Conservation (phyloP, 2,797 vertebrate species). For the Sebastes trivittatus region DNA sequence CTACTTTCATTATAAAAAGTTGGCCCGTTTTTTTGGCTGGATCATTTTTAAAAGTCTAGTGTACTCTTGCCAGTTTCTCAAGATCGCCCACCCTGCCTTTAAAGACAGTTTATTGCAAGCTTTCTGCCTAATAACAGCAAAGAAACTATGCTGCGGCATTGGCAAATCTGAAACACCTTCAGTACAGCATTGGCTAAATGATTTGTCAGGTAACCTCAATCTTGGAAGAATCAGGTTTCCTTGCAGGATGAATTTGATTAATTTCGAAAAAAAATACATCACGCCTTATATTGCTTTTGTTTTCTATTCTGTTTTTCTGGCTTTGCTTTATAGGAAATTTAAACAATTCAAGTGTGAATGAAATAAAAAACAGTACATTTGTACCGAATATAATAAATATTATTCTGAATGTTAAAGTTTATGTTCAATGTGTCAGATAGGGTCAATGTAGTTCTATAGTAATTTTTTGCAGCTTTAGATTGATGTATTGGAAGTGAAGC, state of each 20-base stretch:
- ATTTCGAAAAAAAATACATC: not conserved
- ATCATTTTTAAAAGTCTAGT: too few relatives aligned
- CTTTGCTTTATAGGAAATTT: not conserved
- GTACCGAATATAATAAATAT: not conserved
- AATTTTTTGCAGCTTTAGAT: not conserved
- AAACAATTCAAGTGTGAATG: too few relatives aligned
- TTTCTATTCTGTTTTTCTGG: not conserved
- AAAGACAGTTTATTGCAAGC: not conserved
- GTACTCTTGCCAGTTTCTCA: too few relatives aligned
- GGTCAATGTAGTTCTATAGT: not conserved
- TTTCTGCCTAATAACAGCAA: not conserved
- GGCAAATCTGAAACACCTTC: not conserved
- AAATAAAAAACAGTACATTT: not conserved
- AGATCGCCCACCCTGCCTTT: too few relatives aligned
- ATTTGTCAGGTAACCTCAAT: not conserved
- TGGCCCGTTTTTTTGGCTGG: too few relatives aligned
- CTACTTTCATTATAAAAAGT: too few relatives aligned
- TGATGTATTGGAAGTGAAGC: not conserved
- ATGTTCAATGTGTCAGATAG: not conserved
- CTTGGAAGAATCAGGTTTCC: not conserved
- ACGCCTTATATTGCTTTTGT: not conserved
- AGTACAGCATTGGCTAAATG: not conserved
- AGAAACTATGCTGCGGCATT: not conserved
- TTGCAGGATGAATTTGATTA: not conserved
- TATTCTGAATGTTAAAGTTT: not conserved